Conservation (phyloP, 2,888 invertebrate species). For the Spilosoma lubricipeda region DNA sequence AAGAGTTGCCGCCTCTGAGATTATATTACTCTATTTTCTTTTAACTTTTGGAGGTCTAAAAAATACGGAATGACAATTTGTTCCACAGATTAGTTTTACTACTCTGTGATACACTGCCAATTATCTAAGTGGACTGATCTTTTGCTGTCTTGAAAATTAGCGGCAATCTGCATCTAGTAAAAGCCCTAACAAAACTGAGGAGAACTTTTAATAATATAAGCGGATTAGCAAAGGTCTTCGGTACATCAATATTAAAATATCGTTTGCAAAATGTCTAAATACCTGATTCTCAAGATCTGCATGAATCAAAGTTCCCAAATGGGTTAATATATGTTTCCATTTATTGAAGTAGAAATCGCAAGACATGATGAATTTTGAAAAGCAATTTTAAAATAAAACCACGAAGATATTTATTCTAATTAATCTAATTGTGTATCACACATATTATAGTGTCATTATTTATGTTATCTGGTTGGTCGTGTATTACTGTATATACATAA, state of each 20-base stretch:
- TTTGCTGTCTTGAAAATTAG: not conserved
- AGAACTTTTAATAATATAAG: not conserved
- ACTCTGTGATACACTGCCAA: too few species aligned
- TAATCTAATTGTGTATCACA: not conserved
- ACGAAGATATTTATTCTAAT: not conserved
- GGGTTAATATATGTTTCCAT: slow-evolving; percentile 63
- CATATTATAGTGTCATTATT: not conserved
- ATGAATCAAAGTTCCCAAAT: slow-evolving; percentile 54
- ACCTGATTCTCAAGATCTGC: slow-evolving; percentile 72
- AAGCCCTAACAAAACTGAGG: not conserved
- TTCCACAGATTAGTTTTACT: too few species aligned
- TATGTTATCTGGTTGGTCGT: slow-evolving; percentile 1
- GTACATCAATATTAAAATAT: not conserved
- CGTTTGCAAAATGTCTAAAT: not conserved
- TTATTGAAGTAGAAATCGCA: slow-evolving; percentile 70
- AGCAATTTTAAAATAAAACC: slow-evolving; percentile 55
- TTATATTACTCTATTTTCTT: not conserved
- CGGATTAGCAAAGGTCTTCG: not conserved
- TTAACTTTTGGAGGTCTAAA: too few species aligned
- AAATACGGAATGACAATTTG: too few species aligned
- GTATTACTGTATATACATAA: not conserved
- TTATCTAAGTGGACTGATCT: not conserved
- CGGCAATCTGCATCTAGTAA: not conserved
- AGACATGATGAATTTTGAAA: slow-evolving; percentile 64
- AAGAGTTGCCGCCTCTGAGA: not conserved